phyloP scores from a whole-genome alignment of 2,888 invertebrate species.

The Seladonia tumulorum region DNA sequence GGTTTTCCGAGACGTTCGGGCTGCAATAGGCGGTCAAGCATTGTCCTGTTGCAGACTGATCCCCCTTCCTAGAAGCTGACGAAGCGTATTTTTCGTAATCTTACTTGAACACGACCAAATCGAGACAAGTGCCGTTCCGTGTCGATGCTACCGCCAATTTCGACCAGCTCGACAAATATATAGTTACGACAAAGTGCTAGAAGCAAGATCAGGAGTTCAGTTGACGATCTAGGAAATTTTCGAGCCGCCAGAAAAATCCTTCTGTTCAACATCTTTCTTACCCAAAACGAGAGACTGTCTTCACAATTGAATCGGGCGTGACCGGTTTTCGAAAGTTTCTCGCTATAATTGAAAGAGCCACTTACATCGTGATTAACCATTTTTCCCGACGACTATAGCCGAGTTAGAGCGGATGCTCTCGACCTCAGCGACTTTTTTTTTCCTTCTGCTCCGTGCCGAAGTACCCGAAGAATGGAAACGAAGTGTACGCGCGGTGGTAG shows the following conservation, averaged over 20 bases:
- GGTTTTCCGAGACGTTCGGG: background rate
- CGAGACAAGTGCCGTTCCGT: background rate
- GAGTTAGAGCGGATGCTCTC: slow-evolving; percentile 61
- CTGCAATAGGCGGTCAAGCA: background rate
- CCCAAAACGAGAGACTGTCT: too few relatives aligned
- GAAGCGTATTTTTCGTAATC: background rate
- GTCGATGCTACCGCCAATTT: background rate
- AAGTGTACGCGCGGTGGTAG: slow-evolving; percentile 51
- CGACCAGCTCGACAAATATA: background rate
- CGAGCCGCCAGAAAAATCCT: too few relatives aligned
- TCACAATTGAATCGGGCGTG: too few relatives aligned
- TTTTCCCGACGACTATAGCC: slow-evolving; percentile 44
- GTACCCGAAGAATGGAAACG: slow-evolving; percentile 63
- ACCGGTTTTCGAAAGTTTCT: too few relatives aligned
- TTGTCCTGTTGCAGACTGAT: background rate
- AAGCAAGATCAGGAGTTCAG: background rate
- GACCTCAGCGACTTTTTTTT: slow-evolving; percentile 60
- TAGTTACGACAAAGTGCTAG: too few relatives aligned
- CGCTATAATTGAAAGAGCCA: too few relatives aligned
- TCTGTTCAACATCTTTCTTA: too few relatives aligned
- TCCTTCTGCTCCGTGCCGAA: slow-evolving; percentile 58
- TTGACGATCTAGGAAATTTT: too few relatives aligned
- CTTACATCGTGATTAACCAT: slow-evolving; percentile 28
- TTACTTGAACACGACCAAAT: background rate
- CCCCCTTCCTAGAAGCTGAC: background rate